Evolutionary conservation across 2,888 invertebrate species (phyloP).

Genomic region (Plutella xylostella): DNA sequence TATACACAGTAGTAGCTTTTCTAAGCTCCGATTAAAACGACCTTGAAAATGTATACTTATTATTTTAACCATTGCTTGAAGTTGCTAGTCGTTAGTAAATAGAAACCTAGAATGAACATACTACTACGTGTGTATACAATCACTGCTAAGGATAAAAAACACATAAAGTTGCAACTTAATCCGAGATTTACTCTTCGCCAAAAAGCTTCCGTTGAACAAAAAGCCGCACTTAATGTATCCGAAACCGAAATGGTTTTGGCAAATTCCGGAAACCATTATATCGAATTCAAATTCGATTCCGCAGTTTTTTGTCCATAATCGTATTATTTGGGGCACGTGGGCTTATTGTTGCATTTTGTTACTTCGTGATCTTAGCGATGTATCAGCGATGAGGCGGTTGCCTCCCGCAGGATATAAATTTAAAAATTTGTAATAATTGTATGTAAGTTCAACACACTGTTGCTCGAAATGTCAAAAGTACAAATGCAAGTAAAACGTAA

Average conservation of each 20-base stretch:
- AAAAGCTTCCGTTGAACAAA: conserved; percentile 43
- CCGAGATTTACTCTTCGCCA: conserved; percentile 26
- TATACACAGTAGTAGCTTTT: conserved; percentile 19
- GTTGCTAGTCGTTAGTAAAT: too few relatives aligned
- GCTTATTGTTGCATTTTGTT: conserved; percentile 31
- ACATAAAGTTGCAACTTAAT: too few relatives aligned
- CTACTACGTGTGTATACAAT: conserved; percentile 28
- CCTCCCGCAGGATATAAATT: too few relatives aligned
- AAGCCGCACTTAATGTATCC: conserved; percentile 24
- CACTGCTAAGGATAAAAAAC: conserved; percentile 24
- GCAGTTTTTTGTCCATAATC: conserved; percentile 42
- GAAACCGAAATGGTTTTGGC: conserved; percentile 27
- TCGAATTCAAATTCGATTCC: conserved; percentile 30
- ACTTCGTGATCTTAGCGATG: conserved; percentile 48
- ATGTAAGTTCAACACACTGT: too few relatives aligned
- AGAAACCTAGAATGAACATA: too few relatives aligned
- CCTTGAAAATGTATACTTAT: too few relatives aligned
- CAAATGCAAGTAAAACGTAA: too few relatives aligned
- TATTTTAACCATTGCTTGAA: too few relatives aligned
- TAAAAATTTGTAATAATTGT: too few relatives aligned
- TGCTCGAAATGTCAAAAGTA: too few relatives aligned
- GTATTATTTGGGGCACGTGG: conserved; percentile 57
- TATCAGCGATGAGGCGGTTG: conserved; percentile 36
- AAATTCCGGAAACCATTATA: conserved; percentile 53
- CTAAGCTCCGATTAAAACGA: too few relatives aligned